Percentiles rank a stretch among this genome's conserved stretches.
These are phyloP conservation scores for Cactoblastis cactorum DNA, from an alignment of 2,888 invertebrate species.

Conservation along the genomic window DNA sequence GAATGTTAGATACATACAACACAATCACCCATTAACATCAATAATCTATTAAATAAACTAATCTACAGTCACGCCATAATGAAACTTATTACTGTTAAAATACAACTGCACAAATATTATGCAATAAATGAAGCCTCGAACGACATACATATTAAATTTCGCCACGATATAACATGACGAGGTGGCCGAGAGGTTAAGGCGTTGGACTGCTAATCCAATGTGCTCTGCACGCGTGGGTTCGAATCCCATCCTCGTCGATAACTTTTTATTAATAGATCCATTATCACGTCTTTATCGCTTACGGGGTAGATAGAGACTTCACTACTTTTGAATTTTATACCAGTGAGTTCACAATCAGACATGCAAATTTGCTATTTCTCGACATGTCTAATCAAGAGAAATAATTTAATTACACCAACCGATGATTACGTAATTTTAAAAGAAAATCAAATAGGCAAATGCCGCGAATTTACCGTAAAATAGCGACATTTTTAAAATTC, in stretches of 20 bases:
- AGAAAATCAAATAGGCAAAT: conserved; percentile 12
- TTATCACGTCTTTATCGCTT: too few species aligned
- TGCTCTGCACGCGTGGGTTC: conserved; percentile 92
- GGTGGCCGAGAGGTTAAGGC: conserved; percentile 81
- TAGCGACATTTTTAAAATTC: conserved; percentile 28
- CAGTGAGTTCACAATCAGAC: too few species aligned
- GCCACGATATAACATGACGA: conserved; percentile 42
- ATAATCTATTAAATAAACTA: too few species aligned
- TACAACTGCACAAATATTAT: neutral
- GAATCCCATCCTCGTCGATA: conserved; percentile 88
- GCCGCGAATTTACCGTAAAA: neutral
- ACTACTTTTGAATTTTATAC: too few species aligned
- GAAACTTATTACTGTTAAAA: neutral
- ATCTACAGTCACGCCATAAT: too few species aligned
- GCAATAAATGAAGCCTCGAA: neutral
- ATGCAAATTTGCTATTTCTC: neutral
- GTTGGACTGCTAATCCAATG: conserved; percentile 90
- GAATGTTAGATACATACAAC: too few species aligned
- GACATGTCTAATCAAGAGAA: neutral
- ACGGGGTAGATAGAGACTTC: too few species aligned
- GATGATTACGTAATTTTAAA: neutral
- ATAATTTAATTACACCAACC: conserved; percentile 4
- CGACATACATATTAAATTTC: conserved; percentile 5
- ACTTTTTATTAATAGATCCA: too few species aligned
- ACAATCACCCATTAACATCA: too few species aligned